These are phyloP conservation scores for Ceratoteleas bidentatus DNA, from an alignment of 1,140 invertebrate genomes.

Conservation along the genomic window DNA sequence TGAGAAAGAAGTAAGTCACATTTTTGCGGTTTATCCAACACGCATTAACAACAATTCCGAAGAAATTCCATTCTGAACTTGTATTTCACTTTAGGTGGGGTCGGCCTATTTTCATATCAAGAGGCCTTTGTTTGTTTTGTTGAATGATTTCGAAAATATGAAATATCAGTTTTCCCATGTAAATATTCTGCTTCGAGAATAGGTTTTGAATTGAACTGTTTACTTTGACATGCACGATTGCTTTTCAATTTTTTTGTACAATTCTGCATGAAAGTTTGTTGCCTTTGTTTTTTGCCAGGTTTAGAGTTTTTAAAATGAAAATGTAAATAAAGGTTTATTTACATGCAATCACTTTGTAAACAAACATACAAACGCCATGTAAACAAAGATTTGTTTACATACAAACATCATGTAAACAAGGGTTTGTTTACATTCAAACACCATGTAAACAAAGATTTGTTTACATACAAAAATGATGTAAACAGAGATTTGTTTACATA, in stretches of 20 bases:
- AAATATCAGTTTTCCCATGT: slow-evolving; percentile 72
- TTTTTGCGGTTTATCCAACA: neutral
- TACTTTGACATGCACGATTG: slow-evolving; percentile 1
- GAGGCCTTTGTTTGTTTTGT: slow-evolving; percentile 76
- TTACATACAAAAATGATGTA: too few species aligned
- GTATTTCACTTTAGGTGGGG: slow-evolving; percentile 68
- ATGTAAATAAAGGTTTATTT: too few species aligned
- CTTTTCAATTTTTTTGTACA: neutral
- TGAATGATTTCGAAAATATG: slow-evolving; percentile 73
- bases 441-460: too few species aligned
- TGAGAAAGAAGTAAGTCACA: slow-evolving; percentile 59
- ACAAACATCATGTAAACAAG: too few species aligned
- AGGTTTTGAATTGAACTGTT: neutral
- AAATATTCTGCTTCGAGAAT: slow-evolving; percentile 41
- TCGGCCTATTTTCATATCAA: slow-evolving; percentile 74
- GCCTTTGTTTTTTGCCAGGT: too few species aligned
- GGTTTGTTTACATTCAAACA: too few species aligned
- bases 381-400: too few species aligned
- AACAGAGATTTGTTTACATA: too few species aligned
- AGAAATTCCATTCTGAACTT: neutral
- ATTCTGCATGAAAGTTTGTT: neutral
- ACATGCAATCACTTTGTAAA: too few species aligned
- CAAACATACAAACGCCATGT: too few species aligned
- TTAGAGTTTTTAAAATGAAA: too few species aligned
- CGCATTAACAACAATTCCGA: too few species aligned